Conservation (phyloP, 2,888 invertebrate species). For the Chloroclystis v-ata region DNA sequence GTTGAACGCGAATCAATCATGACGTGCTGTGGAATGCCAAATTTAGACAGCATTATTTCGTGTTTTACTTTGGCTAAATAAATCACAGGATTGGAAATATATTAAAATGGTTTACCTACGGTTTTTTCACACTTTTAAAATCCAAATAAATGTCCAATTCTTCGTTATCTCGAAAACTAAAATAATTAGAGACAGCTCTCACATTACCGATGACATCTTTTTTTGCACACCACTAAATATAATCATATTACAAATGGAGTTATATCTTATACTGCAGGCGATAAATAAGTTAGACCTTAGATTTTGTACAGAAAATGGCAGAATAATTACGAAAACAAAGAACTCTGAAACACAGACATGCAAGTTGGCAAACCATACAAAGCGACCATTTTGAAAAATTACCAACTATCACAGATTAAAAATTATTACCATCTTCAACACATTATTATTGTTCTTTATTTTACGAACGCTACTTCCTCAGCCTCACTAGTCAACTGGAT, state of each 20-base stretch:
- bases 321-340: conserved; percentile 72
- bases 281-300: conserved; percentile 41
- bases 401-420: conserved; percentile 45
- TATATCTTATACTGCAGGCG: conserved; percentile 40
- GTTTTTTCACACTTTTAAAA: conserved; percentile 53
- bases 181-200: conserved; percentile 69
- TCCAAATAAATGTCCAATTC: conserved; percentile 56
- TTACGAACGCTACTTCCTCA: too few species aligned
- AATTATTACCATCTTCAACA: neutral
- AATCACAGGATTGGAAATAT: conserved; percentile 10
- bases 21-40: conserved; percentile 72
- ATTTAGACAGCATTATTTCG: conserved; percentile 65
- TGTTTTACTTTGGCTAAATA: conserved; percentile 23
- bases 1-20: conserved; percentile 57
- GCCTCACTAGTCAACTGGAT: too few species aligned
- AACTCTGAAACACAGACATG: conserved; percentile 75
- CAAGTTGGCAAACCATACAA: conserved; percentile 81
- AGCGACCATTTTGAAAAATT: conserved; percentile 86
- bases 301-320: conserved; percentile 42
- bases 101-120: conserved; percentile 46
- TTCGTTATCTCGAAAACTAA: conserved; percentile 68
- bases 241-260: conserved; percentile 38
- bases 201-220: conserved; percentile 77
- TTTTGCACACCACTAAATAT: conserved; percentile 48
- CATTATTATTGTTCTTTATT: neutral